phyloP scores from a whole-genome alignment of 2,113 vertebrate genomes.

The Dasyornis broadbenti region DNA sequence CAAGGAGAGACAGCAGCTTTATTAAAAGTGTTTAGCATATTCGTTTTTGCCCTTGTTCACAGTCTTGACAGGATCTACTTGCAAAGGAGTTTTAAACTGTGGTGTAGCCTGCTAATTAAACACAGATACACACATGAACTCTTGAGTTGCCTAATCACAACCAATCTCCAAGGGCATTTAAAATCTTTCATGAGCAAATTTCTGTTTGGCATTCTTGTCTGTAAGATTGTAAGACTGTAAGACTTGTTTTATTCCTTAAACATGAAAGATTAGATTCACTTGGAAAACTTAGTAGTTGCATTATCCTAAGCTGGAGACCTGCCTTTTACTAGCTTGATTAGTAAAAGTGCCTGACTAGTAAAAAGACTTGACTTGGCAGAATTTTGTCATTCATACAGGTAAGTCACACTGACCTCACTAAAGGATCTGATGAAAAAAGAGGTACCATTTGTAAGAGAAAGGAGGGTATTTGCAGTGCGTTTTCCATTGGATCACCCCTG shows the following conservation, averaged over 20 bases:
- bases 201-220: neutral
- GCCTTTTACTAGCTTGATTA: neutral
- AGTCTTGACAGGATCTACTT: neutral
- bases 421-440: neutral
- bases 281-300: neutral
- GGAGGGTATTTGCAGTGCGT: neutral
- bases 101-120: neutral
- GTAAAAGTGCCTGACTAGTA: neutral
- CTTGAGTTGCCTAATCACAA: neutral
- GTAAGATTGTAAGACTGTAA: neutral
- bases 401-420: neutral
- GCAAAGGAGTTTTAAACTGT: neutral
- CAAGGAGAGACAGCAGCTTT: neutral
- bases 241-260: neutral
- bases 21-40: neutral
- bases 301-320: neutral
- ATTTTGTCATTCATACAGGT: neutral
- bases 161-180: neutral
- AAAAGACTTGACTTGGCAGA: neutral
- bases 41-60: neutral
- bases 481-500: neutral
- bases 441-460: neutral
- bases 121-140: neutral
- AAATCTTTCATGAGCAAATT: neutral
- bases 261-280: neutral